These are phyloP conservation scores for Dicyrtoma fusca DNA, from an alignment of 2,888 invertebrate genomes.

Conservation along the genomic window DNA sequence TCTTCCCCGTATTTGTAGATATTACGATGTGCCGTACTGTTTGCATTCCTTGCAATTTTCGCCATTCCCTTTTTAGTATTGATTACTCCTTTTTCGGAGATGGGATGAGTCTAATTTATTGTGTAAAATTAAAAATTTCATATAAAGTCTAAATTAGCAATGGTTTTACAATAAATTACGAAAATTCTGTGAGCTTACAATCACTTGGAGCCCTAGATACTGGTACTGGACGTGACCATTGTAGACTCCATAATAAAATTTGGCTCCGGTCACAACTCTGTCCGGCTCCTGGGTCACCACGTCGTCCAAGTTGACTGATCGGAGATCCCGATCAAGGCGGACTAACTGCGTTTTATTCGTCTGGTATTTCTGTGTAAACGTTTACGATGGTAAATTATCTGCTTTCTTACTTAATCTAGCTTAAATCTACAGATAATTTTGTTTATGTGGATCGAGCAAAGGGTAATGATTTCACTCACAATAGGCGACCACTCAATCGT, in stretches of 20 bases:
- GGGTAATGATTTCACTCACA: conserved; percentile 1
- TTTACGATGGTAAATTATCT: no score
- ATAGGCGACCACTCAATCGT: conserved; percentile 29
- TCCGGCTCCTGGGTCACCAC: conserved; percentile 17
- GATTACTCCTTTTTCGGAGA: neutral
- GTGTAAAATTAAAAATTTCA: no score
- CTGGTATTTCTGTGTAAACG: conserved; percentile 1
- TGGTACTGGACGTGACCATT: conserved; percentile 27
- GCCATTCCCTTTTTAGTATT: neutral
- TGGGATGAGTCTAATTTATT: conserved; percentile 28
- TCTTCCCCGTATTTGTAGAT: conserved; percentile 13
- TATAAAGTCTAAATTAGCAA: no score
- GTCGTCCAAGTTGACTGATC: conserved; percentile 39
- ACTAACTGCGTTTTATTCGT: neutral
- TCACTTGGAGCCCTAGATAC: conserved; percentile 32
- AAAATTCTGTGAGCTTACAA: conserved; percentile 8
- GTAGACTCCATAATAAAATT: conserved; percentile 16
- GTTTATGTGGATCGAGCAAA: neutral
- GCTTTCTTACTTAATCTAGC: neutral
- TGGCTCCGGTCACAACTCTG: conserved; percentile 34
- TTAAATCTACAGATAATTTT: neutral
- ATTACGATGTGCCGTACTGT: conserved; percentile 26
- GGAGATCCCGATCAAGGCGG: conserved; percentile 29
- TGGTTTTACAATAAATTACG: neutral
- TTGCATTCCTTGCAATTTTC: conserved; percentile 13